phyloP scores from a whole-genome alignment of 2,888 invertebrate species.

The Brenthis ino region DNA sequence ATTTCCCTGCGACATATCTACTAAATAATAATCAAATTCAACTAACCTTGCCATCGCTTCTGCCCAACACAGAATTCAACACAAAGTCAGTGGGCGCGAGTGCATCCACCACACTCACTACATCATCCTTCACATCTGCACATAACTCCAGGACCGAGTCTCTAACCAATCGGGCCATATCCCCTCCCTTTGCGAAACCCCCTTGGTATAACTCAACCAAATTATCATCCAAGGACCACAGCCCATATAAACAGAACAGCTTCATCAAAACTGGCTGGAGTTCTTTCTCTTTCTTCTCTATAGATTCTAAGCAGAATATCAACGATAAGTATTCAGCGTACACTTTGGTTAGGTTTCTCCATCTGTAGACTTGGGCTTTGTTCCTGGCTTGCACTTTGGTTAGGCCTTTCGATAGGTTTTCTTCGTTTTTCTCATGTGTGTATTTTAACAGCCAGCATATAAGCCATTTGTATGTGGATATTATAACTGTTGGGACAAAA shows the following conservation, averaged over 20 bases:
- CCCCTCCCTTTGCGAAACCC: slow-evolving; percentile 78
- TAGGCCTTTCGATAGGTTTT: slow-evolving; percentile 78
- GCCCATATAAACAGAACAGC: slow-evolving; percentile 64
- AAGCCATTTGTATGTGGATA: slow-evolving; percentile 91
- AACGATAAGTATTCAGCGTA: slow-evolving; percentile 88
- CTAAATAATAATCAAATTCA: slow-evolving; percentile 5
- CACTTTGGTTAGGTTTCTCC: slow-evolving; percentile 87
- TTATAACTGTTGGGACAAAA: slow-evolving; percentile 81
- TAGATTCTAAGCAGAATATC: slow-evolving; percentile 75
- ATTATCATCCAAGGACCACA: slow-evolving; percentile 85
- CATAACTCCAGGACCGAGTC: slow-evolving; percentile 87
- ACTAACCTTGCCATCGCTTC: slow-evolving; percentile 90
- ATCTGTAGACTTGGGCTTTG: slow-evolving; percentile 91
- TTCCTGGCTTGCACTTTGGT: slow-evolving; percentile 90
- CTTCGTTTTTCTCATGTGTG: slow-evolving; percentile 84
- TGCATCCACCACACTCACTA: slow-evolving; percentile 90
- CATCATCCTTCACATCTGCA: slow-evolving; percentile 86
- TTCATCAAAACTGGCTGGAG: slow-evolving; percentile 78
- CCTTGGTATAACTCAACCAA: slow-evolving; percentile 88
- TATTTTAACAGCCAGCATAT: slow-evolving; percentile 89
- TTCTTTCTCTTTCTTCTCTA: slow-evolving; percentile 61
- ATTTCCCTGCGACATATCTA: too few relatives aligned
- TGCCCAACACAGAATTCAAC: slow-evolving; percentile 92
- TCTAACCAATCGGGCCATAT: slow-evolving; percentile 84
- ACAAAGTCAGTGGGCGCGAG: slow-evolving; percentile 95